Evolutionary conservation across 2,113 vertebrate genomes (phyloP).

Genomic region (Gymnogyps californianus): DNA sequence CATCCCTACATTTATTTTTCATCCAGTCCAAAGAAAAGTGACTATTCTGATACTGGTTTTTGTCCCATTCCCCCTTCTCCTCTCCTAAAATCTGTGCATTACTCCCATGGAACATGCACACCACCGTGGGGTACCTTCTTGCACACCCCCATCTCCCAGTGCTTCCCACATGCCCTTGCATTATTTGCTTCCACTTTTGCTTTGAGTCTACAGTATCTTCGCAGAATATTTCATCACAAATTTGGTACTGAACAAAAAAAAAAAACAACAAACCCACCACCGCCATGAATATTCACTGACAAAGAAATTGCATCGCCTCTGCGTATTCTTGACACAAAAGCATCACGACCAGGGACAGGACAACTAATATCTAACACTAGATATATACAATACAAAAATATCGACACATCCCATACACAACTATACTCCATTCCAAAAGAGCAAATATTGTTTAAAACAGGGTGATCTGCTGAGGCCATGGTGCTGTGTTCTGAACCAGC

Average conservation of each 20-base stretch:
- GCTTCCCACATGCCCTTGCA: background rate
- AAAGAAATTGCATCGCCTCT: background rate
- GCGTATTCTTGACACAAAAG: background rate
- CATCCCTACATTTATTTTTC: background rate
- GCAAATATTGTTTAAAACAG: fast-evolving
- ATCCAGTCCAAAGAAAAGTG: background rate
- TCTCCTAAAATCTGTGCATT: background rate
- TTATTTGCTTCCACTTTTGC: background rate
- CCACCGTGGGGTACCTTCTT: background rate
- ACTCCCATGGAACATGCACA: background rate
- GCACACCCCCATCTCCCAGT: background rate
- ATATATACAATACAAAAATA: fast-evolving
- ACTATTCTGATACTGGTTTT: background rate
- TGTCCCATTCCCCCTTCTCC: background rate
- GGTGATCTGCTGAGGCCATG: background rate
- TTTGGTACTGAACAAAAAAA: background rate
- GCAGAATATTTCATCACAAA: background rate
- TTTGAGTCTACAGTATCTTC: background rate
- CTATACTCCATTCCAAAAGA: background rate
- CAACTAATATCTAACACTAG: background rate
- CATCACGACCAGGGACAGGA: background rate
- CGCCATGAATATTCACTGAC: background rate
- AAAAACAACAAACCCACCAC: background rate
- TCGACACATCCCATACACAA: background rate
- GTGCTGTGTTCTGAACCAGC: background rate